phyloP scores from a whole-genome alignment of 2,113 vertebrate genomes.

The Myotis brandtii region DNA sequence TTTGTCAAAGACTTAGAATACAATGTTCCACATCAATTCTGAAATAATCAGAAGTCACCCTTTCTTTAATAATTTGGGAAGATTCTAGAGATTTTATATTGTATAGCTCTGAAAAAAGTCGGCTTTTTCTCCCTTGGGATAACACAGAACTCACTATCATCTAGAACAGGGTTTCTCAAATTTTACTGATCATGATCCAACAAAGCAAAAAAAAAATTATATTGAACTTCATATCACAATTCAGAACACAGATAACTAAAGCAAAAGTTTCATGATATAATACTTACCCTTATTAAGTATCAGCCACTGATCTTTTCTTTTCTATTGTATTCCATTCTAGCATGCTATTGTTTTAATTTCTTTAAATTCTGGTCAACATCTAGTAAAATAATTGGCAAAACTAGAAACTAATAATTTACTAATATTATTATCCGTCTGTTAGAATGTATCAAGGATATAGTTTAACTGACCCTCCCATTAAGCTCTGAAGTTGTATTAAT shows the following conservation, averaged over 20 bases:
- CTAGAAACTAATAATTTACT: slow-evolving; percentile 15
- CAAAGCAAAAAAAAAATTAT: slow-evolving; percentile 11
- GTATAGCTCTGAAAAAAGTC: background rate
- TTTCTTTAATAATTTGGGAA: slow-evolving; percentile 56
- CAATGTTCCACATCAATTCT: slow-evolving; percentile 2
- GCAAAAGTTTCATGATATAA: slow-evolving; percentile 45
- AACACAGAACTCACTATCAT: background rate
- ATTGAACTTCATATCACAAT: background rate
- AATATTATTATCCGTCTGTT: background rate
- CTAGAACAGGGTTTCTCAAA: slow-evolving; percentile 12
- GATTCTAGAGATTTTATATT: background rate
- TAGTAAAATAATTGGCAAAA: slow-evolving; percentile 54
- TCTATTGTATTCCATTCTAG: slow-evolving; percentile 7
- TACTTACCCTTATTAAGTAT: slow-evolving; percentile 7
- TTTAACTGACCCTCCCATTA: background rate
- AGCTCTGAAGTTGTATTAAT: slow-evolving; percentile 8
- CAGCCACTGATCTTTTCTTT: slow-evolving; percentile 12
- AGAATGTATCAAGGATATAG: background rate
- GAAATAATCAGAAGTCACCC: slow-evolving; percentile 20
- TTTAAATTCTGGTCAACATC: background rate
- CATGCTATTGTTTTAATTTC: background rate
- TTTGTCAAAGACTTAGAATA: slow-evolving; percentile 46
- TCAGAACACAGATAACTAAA: slow-evolving; percentile 38
- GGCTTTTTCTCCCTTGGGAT: background rate
- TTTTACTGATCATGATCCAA: background rate